Base-by-base conservation (phyloP, 2,888 invertebrate genomes). In the Aelia acuminata region DNA sequence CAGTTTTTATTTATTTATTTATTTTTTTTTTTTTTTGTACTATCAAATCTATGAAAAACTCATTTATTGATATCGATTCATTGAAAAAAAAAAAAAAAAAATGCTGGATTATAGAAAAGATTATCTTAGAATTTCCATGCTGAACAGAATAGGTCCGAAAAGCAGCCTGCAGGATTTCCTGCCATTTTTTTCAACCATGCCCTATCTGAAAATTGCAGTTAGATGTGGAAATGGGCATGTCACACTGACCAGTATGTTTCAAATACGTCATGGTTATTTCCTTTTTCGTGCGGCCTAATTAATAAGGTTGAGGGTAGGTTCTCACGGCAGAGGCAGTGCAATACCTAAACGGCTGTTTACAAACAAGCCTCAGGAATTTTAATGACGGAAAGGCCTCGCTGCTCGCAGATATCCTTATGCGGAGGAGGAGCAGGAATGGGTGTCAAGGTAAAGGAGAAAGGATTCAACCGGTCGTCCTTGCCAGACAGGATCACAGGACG, bases 401-500 rank as follows among this genome's bases (percentile, higher is more conserved):
- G 22, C 10, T 80, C 80, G 63, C 63, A 43, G 80, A 15, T 80
- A n/a, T 80, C 80, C 80, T 80, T 80, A 80, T 43, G 43, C 13
- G 75, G 43, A 47, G 43, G 43, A 43, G 43, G 43, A n/a, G 75
- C 22, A 47, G 43, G 43, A 43, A 80, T 80, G 13, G 80, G 80
- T 80, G 80, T 80, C 80, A 80, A 80, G 80, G 63, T 70, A 35
- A 22, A 7, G 43, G 80, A 13, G 80, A 80, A 80, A 80, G 80
- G 80, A 80, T 80, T n/a, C 80, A 43, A 80, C 80, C 80, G 80
- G 80, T 39, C 80, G 80, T 43, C 80, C 80, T 80, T 80, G 80
- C 80, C 43, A 13, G 5, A 31, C 18, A 50, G 49, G 11, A 7
- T 26, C 31, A 35, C 70, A 22, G 35, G 31, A 15, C 1, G 15